Base-by-base conservation (phyloP, 2,888 invertebrate genomes). In the Zaprionus bogoriensis region DNA sequence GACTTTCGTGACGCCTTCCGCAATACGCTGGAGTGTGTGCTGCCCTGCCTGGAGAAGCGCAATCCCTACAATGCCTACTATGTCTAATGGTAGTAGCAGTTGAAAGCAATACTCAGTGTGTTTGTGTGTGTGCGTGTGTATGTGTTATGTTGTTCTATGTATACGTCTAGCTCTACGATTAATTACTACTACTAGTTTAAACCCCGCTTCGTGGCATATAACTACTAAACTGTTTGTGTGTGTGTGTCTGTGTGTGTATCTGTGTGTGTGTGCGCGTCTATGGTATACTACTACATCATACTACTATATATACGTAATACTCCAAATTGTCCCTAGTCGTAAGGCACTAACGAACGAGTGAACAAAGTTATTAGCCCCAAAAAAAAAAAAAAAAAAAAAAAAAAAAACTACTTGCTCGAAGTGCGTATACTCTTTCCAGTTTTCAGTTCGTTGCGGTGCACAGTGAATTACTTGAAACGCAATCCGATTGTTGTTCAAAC, bases 1-100 rank as follows among this genome's bases (percentile, higher is more conserved):
- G 99, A 99, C 91, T 99, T 99, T 91, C 94, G 99, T 90, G 96
- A 97, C 91, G 98, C 99, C 65, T 99, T 99, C 92, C 96, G 96
- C 91, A 96, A 96, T 90, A 97, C 97, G 32, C 92, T 97, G 70
- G 94, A 95, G 91, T 96, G 96, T 89, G 95, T 96, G 20, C 92
- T 97, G 88, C 99, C 95, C 55, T 96, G 96, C 93, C 95, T 90
- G 85, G 88, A 88, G 69, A 91, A 91, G 60, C 90, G 90, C 38
- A 90, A 91, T 87, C 90, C 90, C 19, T 91, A 90, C 61, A 91
- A 90, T 77, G 91, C 91, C 53, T 91, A 91, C 77, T 91, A 91
- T 74, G 91, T 91, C 85, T 91, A 52, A 50, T 68, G 60, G 64
- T 60, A 44, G 59, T 71, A 68, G 70, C 76, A 62, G 62, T 65